Evolutionary conservation across 1,140 invertebrate genomes (phyloP).

Genomic region (Pinna nobilis): DNA sequence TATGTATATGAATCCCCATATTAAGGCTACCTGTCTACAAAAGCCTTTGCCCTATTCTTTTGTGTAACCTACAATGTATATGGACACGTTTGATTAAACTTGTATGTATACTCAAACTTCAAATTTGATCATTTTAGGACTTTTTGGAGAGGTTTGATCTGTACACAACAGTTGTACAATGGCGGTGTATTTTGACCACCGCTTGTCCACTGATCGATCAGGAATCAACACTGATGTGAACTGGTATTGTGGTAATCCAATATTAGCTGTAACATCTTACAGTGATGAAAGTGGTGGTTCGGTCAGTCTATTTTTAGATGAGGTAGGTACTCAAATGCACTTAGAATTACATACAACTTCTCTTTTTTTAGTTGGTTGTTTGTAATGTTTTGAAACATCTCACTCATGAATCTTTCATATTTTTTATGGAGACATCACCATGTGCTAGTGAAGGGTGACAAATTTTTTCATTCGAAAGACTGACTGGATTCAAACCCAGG

Average conservation of each 20-base stretch:
- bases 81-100: no score
- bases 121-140: background rate
- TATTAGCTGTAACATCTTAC: constrained; percentile 90
- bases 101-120: no score
- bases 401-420: no score
- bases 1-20: no score
- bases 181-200: constrained; percentile 74
- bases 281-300: constrained; percentile 91
- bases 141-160: background rate
- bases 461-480: no score
- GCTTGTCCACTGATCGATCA: constrained; percentile 59
- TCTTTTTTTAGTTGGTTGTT: no score
- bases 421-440: background rate
- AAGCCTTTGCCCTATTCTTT: no score
- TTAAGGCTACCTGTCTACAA: no score
- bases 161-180: constrained; percentile 40
- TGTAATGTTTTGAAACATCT: no score
- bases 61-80: no score
- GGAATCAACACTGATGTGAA: constrained; percentile 80
- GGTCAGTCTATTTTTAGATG: constrained; percentile 91
- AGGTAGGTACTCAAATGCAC: constrained; percentile 76
- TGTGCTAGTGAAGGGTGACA: no score
- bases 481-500: no score
- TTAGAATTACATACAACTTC: background rate
- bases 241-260: constrained; percentile 86